Evolutionary conservation across 2,888 invertebrate species (phyloP).

Genomic region (Noctua janthe): DNA sequence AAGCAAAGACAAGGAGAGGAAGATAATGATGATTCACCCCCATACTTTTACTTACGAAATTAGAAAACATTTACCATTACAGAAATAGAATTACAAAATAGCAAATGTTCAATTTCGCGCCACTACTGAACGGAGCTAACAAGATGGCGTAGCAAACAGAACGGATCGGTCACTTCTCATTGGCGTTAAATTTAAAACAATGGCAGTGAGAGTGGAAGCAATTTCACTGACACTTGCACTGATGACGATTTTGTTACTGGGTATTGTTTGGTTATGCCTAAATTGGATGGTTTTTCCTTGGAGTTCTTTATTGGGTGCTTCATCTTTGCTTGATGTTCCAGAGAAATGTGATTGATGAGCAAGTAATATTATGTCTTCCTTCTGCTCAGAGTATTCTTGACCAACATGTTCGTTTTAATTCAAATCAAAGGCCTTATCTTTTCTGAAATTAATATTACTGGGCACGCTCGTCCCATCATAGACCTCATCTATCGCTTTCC

Average conservation of each 20-base stretch:
- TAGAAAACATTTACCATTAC: conserved; percentile 30
- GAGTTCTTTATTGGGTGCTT: too few relatives aligned
- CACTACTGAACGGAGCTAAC: conserved; percentile 42
- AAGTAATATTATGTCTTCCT: too few relatives aligned
- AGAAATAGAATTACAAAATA: conserved; percentile 31
- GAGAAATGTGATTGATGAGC: too few relatives aligned
- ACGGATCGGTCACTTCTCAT: conserved; percentile 69
- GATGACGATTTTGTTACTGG: conserved; percentile 38
- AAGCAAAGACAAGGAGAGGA: background rate
- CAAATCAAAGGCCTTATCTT: too few relatives aligned
- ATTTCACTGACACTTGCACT: conserved; percentile 58
- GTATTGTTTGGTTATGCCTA: conserved; percentile 3
- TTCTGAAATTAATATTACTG: too few relatives aligned
- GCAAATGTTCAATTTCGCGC: conserved; percentile 51
- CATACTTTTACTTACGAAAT: conserved; percentile 13
- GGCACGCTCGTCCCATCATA: too few relatives aligned
- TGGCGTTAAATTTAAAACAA: conserved; percentile 68
- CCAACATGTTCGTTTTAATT: too few relatives aligned
- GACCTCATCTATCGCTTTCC: too few relatives aligned
- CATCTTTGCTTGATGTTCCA: too few relatives aligned
- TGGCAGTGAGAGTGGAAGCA: conserved; percentile 64
- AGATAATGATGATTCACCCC: background rate
- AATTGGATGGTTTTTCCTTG: too few relatives aligned
- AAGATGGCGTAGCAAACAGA: conserved; percentile 67
- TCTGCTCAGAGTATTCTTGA: too few relatives aligned